Percentiles rank a stretch among this genome's conserved stretches.
phyloP scores from a whole-genome alignment of 2,888 invertebrate genomes.

The Protodeltote pygarga region DNA sequence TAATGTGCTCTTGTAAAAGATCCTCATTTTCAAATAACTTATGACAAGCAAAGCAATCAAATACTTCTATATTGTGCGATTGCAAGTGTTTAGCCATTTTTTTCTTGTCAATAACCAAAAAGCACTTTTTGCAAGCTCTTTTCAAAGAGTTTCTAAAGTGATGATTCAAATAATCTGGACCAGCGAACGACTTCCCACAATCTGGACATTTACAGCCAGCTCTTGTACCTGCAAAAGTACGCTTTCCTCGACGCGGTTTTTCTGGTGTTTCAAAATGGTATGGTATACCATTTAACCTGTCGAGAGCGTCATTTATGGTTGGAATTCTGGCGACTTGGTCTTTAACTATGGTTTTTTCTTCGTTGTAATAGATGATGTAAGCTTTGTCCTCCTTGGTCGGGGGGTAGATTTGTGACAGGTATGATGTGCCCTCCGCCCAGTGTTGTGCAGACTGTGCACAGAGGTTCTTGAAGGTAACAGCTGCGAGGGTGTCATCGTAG shows the following conservation, averaged over 20 bases:
- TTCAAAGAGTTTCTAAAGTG: constrained; percentile 66
- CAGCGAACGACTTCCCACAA: constrained; percentile 62
- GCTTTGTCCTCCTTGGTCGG: constrained; percentile 56
- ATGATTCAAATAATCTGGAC: constrained; percentile 57
- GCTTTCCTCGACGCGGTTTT: constrained; percentile 15
- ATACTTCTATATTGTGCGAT: constrained; percentile 41
- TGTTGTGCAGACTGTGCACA: constrained; percentile 60
- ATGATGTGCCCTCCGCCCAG: constrained; percentile 60
- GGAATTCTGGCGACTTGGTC: constrained; percentile 47
- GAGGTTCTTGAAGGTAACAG: constrained; percentile 63
- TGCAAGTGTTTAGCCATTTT: constrained; percentile 61
- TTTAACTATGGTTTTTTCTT: constrained; percentile 51
- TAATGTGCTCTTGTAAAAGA: constrained; percentile 50
- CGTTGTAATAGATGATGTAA: constrained; percentile 59
- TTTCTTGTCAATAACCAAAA: constrained; percentile 54
- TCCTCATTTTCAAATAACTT: constrained; percentile 55
- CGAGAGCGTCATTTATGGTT: constrained; percentile 44
- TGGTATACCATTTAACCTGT: constrained; percentile 51
- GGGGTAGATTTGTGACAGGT: constrained; percentile 48
- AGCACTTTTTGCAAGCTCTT: constrained; percentile 64
- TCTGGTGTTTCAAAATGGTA: constrained; percentile 24
- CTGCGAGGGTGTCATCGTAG: constrained; percentile 59
- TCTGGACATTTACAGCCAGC: constrained; percentile 56
- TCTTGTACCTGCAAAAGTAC: constrained; percentile 2
- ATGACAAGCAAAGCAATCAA: constrained; percentile 61